A percentile compares a stretch with the other conserved stretches of the same genome.
phyloP scores from a whole-genome alignment of 1,140 invertebrate species.

The Armadillidium nasatum region DNA sequence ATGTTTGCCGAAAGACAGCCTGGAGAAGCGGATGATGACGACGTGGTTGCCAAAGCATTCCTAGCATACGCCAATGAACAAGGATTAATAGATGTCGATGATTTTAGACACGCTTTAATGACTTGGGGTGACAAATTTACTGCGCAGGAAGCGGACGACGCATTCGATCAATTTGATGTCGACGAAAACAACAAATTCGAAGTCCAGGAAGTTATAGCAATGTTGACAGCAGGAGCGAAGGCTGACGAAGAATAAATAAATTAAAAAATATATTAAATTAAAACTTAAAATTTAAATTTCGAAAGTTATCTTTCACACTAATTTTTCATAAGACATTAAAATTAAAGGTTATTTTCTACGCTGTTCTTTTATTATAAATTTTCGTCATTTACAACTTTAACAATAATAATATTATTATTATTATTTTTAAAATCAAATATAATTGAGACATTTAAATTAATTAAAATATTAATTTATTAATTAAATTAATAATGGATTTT shows the following conservation, averaged over 20 bases:
- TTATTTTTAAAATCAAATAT: no score
- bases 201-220: constrained; percentile 76
- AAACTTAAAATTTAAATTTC: no score
- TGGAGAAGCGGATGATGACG: constrained; percentile 67
- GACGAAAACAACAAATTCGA: constrained; percentile 89
- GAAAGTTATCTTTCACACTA: no score
- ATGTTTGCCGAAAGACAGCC: constrained; percentile 69
- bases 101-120: constrained; percentile 87
- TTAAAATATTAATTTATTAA: no score
- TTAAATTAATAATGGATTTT: no score
- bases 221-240: constrained; percentile 75
- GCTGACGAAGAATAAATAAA: constrained; percentile 56
- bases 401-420: no score
- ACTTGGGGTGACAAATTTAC: constrained; percentile 96
- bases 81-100: constrained; percentile 61
- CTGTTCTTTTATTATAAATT: no score
- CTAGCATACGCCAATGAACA: constrained; percentile 86
- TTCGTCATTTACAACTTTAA: no score
- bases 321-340: no score
- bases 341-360: no score
- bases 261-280: no score
- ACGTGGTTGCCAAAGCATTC: constrained; percentile 90
- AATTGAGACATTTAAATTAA: no score
- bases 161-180: constrained; percentile 91
- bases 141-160: constrained; percentile 85